phyloP scores from a whole-genome alignment of 2,113 vertebrate species.

The Barnardius zonarius region DNA sequence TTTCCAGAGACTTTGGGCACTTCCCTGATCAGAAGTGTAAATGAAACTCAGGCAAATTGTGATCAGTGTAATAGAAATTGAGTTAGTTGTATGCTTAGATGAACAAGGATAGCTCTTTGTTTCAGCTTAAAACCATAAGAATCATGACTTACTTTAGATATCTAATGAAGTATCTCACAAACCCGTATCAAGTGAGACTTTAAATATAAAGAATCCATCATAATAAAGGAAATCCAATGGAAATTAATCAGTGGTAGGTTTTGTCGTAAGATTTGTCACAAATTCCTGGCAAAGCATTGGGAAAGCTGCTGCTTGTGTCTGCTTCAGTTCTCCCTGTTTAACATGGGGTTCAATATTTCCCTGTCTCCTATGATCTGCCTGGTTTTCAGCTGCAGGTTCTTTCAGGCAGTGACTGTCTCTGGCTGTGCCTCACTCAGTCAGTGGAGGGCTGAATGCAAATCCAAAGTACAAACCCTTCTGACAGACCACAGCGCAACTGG shows the following conservation, averaged over 20 bases:
- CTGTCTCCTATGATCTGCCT: not conserved
- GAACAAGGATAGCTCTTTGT: not conserved
- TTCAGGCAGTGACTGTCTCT: not conserved
- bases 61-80: not conserved
- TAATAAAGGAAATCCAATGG: not conserved
- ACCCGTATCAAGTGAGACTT: not conserved
- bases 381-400: not conserved
- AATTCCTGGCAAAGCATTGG: not conserved
- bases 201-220: fast-evolving
- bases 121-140: not conserved
- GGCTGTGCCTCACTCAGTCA: not conserved
- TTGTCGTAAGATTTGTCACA: not conserved
- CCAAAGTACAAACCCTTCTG: not conserved
- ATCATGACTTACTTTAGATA: fast-evolving
- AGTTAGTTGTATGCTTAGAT: not conserved
- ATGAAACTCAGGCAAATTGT: fast-evolving
- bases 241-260: not conserved
- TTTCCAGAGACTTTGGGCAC: not conserved
- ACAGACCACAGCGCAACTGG: not conserved
- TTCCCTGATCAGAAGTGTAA: not conserved
- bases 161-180: not conserved
- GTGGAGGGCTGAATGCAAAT: not conserved
- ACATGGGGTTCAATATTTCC: not conserved
- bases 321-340: not conserved
- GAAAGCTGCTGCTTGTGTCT: not conserved